Evolutionary conservation across 2,888 invertebrate species (phyloP), one percentile per base, ranked within the genome.

Genomic region (Aphidoletes aphidimyza): DNA sequence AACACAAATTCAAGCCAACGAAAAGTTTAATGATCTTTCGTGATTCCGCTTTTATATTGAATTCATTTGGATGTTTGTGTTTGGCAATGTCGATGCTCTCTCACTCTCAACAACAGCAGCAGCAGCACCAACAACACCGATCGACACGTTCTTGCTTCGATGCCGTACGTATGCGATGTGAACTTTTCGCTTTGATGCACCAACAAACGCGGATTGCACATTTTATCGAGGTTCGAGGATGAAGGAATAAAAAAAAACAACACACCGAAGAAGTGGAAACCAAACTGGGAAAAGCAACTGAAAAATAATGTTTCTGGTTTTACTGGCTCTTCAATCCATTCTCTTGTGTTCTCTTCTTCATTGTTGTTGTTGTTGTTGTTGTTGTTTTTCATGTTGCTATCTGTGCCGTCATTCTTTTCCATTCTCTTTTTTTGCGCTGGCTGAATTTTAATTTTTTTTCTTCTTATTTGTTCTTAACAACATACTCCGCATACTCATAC

Each of bases 11-110:
- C 69, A 69, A 69, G 30, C 69, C n/a, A 69, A 30, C 69, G 69
- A 69, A 69, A 69, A 69, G 69, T 69, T 69, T 69, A 69, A 69
- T 69, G 69, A 69, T 69, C 69, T 69, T 69, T 69, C 69, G 69
- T 69, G 26, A 69, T 69, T 69, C 69, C 17, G 69, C 17, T 69
- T 69, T 69, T 30, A 19, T 30, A 69, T 30, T 69, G 0, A 69
- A 69, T 69, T 69, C 69, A 30, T 14, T 30, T 69, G 69, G 11
- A 30, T 69, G 69, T 30, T 69, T 69, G 69, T 69, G 69, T 69
- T 69, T 69, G 30, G 30, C 69, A 69, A 30, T 69, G 69, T 69
- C 69, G 69, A 69, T 69, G 69, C 69, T 30, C 69, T 54, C 54
- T 69, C 69, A 69, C n/a, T n/a, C n/a, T n/a, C n/a, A n/a, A n/a